Evolutionary conservation across 2,797 vertebrate species (phyloP), one percentile per base, ranked within the genome.

Genomic region (Enteromius afrohamiltoni): DNA sequence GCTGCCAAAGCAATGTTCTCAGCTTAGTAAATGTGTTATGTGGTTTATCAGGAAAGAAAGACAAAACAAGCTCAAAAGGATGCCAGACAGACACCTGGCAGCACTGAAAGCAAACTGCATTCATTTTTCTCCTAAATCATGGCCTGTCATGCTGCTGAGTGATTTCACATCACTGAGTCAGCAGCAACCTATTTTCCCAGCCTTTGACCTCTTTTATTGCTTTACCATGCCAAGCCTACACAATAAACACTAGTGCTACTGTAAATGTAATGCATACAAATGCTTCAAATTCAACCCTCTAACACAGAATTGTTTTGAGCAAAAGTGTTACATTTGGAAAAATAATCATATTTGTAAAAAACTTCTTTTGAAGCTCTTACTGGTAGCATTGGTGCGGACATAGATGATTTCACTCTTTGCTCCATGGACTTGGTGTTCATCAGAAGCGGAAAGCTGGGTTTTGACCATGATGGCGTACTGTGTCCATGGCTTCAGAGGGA

Each of bases 321-420:
- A 70, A 71, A 23, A 1, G 51, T 8, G 19, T 53, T 14, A 16
- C 26, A 7, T 64, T 29, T 62, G 60, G 2, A 62, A 64, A 64
- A 3, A 29, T 7, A 17, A 7, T 64, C 26, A 17, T 64, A 31
- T 17, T 31, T 1, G 6, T 3, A 55, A 13, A 73, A 51, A 23
- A 16, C 16, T 16, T 17, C 4, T 17, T 23, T 8, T 45, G 21
- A 58, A n/a, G 5, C 29, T 87, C 97, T 95, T 92, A 99, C 98
- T 96, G 0, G 97, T 97, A 85, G 98, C 97, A 0, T 97, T 94
- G 77, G 98, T 99, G 92, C 96, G 97, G 47, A 99, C 92, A 0
- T 99, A 99, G 92, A 97, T 97, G 90, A 99, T 99, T 58, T 96
- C 91, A 6, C 97, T 99, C 93, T 99, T 99, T n/a, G 98, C 98